Percentiles rank a stretch among this genome's conserved stretches.
phyloP scores from a whole-genome alignment of 1,140 invertebrate genomes.

The Drosophila fuyamai region DNA sequence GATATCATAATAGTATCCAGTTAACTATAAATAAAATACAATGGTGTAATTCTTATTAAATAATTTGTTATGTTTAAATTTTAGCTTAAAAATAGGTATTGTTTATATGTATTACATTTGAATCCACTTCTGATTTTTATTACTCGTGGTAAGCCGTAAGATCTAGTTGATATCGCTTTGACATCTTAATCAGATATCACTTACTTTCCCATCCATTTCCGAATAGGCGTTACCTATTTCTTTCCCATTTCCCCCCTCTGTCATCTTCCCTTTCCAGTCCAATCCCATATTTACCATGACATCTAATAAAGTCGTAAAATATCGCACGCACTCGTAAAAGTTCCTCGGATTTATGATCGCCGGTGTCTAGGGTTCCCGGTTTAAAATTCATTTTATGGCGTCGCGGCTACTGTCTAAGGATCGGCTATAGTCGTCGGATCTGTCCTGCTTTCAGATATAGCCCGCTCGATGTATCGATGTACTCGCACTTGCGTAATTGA shows the following conservation, averaged over 20 bases:
- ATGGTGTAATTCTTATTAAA: no score
- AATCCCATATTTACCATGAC: constrained; percentile 32
- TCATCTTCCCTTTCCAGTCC: not conserved
- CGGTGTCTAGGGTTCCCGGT: not conserved
- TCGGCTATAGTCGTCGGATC: not conserved
- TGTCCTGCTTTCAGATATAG: not conserved
- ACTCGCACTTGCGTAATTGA: constrained; percentile 34
- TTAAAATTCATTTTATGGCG: constrained; percentile 29
- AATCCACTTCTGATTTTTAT: not conserved
- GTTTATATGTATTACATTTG: not conserved
- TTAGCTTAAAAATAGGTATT: no score
- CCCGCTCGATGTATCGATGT: constrained; percentile 5
- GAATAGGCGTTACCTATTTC: not conserved
- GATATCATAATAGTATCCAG: no score
- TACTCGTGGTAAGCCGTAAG: not conserved
- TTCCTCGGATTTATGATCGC: constrained; percentile 50
- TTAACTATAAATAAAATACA: no score
- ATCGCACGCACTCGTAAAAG: constrained; percentile 33
- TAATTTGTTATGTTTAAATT: not conserved
- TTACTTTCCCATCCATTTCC: not conserved
- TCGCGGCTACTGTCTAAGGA: constrained; percentile 37
- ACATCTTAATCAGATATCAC: constrained; percentile 1
- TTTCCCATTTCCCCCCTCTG: not conserved
- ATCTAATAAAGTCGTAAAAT: constrained; percentile 72
- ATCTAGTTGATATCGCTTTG: not conserved